phyloP scores from a whole-genome alignment of 2,888 invertebrate genomes.

The Listrodromus nycthemerus region DNA sequence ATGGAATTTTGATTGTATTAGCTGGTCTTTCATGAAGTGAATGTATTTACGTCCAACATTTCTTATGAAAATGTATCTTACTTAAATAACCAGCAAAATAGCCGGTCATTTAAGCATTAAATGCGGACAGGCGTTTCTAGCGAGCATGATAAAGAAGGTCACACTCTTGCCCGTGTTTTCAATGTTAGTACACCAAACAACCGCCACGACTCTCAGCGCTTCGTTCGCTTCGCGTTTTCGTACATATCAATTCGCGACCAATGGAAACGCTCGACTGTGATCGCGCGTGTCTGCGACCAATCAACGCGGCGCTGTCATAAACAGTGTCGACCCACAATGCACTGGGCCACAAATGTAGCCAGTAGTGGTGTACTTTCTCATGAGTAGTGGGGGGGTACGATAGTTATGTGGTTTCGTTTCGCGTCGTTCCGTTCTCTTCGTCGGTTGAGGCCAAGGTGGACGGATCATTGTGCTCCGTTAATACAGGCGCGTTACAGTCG shows the following conservation, averaged over 20 bases:
- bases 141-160: background rate
- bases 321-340: constrained; percentile 20
- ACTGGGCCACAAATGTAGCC: background rate
- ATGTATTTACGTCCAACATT: background rate
- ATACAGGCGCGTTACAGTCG: constrained; percentile 3
- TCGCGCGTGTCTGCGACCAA: constrained; percentile 31
- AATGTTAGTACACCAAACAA: background rate
- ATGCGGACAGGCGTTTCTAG: background rate
- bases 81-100: background rate
- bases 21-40: background rate
- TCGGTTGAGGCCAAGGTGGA: constrained; percentile 70
- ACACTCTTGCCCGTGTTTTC: background rate
- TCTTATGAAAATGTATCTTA: background rate
- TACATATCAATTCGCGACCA: constrained; percentile 13
- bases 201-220: background rate
- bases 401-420: constrained; percentile 41
- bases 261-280: constrained; percentile 26
- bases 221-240: background rate
- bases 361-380: background rate
- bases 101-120: background rate
- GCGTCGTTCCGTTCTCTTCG: constrained; percentile 71
- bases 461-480: constrained; percentile 53
- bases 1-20: background rate
- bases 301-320: background rate
- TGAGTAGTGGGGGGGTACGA: constrained; percentile 7